phyloP scores from a whole-genome alignment of 1,140 invertebrate species.

The Acromyrmex echinatior region DNA sequence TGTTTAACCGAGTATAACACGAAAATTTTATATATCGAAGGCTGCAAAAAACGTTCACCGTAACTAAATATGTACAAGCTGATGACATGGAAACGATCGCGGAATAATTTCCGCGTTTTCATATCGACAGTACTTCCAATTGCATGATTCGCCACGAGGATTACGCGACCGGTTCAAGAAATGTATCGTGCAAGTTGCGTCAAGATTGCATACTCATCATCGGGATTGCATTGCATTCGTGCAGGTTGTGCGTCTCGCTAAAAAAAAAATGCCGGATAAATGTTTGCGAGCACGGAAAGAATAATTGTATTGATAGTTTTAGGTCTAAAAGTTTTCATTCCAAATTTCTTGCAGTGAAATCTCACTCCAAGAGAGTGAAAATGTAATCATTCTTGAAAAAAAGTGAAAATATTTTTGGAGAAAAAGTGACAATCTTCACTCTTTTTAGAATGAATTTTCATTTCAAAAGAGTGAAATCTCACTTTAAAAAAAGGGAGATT shows the following conservation, averaged over 20 bases:
- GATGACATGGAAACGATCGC: not conserved
- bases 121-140: not conserved
- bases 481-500: no score
- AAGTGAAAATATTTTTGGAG: no score
- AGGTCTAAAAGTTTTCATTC: no score
- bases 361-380: no score
- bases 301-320: no score
- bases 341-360: no score
- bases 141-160: not conserved
- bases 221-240: not conserved
- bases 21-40: not conserved
- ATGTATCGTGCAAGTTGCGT: not conserved
- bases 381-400: no score
- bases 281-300: not conserved
- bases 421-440: no score
- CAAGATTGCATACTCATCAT: not conserved
- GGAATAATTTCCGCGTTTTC: slow-evolving; percentile 11
- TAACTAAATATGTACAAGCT: not conserved
- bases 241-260: not conserved
- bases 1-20: not conserved
- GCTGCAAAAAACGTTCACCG: not conserved
- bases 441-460: no score
- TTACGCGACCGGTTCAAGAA: slow-evolving; percentile 5
- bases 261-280: not conserved
- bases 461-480: no score